phyloP scores from a whole-genome alignment of 2,888 invertebrate species.

The Aplocera efformata region DNA sequence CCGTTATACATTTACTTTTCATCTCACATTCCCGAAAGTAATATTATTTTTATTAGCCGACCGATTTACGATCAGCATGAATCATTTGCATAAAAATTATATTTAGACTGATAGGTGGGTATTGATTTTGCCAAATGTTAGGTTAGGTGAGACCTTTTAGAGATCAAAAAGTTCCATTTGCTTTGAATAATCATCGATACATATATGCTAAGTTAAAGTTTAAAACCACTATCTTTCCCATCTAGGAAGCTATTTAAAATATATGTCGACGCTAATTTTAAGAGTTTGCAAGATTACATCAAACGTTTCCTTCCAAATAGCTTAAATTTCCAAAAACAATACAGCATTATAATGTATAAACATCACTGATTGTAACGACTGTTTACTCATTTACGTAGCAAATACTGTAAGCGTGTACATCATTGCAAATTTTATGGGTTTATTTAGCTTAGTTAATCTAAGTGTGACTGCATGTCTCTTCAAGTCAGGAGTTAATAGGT shows the following conservation, averaged over 20 bases:
- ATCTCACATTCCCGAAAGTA: conserved; percentile 14
- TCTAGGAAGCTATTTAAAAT: too few relatives aligned
- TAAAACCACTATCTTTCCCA: too few relatives aligned
- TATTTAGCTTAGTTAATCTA: too few relatives aligned
- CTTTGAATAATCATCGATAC: neutral
- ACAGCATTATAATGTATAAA: conserved; percentile 38
- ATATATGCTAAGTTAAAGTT: neutral
- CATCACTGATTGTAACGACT: conserved; percentile 34
- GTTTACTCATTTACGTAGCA: conserved; percentile 29
- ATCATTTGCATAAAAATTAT: conserved; percentile 19
- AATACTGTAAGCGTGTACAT: neutral
- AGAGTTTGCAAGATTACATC: too few relatives aligned
- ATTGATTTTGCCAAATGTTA: conserved; percentile 18
- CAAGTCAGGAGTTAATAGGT: too few relatives aligned
- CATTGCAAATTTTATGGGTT: too few relatives aligned
- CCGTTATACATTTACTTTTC: too few relatives aligned
- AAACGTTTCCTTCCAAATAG: too few relatives aligned
- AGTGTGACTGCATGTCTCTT: too few relatives aligned
- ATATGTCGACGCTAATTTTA: too few relatives aligned
- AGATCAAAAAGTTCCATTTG: conserved; percentile 4
- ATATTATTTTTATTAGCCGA: conserved; percentile 18
- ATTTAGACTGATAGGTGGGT: conserved; percentile 15
- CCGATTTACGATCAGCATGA: conserved; percentile 18
- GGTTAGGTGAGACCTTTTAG: conserved; percentile 8
- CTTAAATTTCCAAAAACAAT: conserved; percentile 30